Conservation (phyloP, 53 echinoderm and acorn worm species). For the Paracentrotus lividus region DNA sequence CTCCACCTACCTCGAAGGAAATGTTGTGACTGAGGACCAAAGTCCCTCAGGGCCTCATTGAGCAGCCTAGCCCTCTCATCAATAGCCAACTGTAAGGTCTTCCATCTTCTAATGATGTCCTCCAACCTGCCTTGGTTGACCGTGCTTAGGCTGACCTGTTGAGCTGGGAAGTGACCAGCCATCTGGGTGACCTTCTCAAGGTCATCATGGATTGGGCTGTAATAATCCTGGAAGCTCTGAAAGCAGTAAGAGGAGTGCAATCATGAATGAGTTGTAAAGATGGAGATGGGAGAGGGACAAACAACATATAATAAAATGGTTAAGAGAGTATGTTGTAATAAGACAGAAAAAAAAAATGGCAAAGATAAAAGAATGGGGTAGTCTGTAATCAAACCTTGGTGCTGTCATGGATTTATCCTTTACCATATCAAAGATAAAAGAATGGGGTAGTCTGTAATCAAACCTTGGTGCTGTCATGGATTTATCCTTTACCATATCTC, state of each 20-base stretch:
- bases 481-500: too few species aligned
- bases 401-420: too few species aligned
- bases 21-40: constrained; percentile 97
- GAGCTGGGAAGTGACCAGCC: constrained; percentile 85
- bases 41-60: constrained; percentile 92
- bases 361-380: neutral
- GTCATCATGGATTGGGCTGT: constrained; percentile 89
- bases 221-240: constrained; percentile 91
- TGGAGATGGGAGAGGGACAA: neutral
- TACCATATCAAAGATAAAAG: too few species aligned
- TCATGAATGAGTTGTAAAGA: neutral
- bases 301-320: neutral
- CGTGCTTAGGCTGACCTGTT: constrained; percentile 84
- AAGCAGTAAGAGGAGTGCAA: neutral
- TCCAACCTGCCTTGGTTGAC: constrained; percentile 86
- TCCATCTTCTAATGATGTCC: constrained; percentile 89
- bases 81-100: constrained; percentile 80
- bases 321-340: neutral
- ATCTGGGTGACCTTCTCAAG: constrained; percentile 87
- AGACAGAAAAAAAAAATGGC: neutral
- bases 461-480: too few species aligned
- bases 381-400: neutral
- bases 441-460: too few species aligned
- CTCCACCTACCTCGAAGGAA: constrained; percentile 87
- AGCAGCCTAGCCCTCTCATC: constrained; percentile 87